Evolutionary conservation across 2,797 vertebrate genomes (phyloP).

Genomic region (Trachurus trachurus): DNA sequence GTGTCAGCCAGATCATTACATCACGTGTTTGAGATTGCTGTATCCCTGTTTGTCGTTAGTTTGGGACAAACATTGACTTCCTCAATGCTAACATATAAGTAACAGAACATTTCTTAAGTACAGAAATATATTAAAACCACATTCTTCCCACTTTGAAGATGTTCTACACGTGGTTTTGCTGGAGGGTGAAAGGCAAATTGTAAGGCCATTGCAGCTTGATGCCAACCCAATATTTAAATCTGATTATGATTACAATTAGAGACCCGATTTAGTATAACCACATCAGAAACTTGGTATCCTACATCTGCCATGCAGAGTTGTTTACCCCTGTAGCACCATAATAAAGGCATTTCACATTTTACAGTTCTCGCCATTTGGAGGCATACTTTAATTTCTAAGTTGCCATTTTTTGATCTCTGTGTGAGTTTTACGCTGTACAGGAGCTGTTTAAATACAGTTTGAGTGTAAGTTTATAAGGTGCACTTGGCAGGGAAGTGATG

Average conservation of each 20-base stretch:
- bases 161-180: conserved; percentile 36
- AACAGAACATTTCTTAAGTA: conserved; percentile 10
- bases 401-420: conserved; percentile 21
- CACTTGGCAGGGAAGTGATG: conserved; percentile 12
- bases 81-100: conserved; percentile 16
- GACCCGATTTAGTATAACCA: conserved; percentile 50
- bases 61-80: conserved; percentile 20
- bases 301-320: conserved; percentile 58
- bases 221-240: conserved; percentile 62
- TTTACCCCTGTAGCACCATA: conserved; percentile 44
- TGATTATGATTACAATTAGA: conserved; percentile 69
- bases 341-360: conserved; percentile 17
- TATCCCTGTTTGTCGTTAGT: conserved; percentile 31
- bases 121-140: conserved; percentile 37
- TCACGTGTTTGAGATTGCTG: not conserved
- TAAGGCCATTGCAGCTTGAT: conserved; percentile 40
- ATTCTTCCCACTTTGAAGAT: conserved; percentile 58
- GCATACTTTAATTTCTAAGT: conserved; percentile 25
- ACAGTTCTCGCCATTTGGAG: conserved; percentile 7
- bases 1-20: not conserved
- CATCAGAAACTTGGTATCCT: conserved; percentile 50
- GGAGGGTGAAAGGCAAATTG: conserved; percentile 41
- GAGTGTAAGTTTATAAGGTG: not conserved
- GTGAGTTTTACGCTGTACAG: conserved; percentile 24
- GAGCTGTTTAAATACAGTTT: not conserved